These are phyloP conservation scores for Endotricha flammealis DNA, from an alignment of 2,888 invertebrate genomes.

Conservation along the genomic window DNA sequence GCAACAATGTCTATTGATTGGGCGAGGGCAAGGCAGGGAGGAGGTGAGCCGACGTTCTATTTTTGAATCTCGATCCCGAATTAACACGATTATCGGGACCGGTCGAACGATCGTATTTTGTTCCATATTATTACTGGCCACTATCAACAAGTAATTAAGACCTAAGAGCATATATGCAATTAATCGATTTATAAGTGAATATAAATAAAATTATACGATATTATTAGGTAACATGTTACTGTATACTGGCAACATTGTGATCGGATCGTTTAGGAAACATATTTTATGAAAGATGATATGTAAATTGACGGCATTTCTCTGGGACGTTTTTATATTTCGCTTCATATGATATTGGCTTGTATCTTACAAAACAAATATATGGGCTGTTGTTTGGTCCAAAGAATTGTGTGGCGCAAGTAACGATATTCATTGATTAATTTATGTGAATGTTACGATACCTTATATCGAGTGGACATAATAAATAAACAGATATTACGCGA, in stretches of 20 bases:
- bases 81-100: slow-evolving; percentile 34
- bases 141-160: slow-evolving; percentile 27
- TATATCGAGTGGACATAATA: no score
- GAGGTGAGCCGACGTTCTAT: slow-evolving; percentile 43
- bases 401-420: slow-evolving; percentile 7
- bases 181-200: slow-evolving; percentile 20
- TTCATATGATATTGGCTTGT: slow-evolving; percentile 8
- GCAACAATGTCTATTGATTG: slow-evolving; percentile 61
- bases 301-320: slow-evolving; percentile 17
- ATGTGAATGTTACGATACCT: slow-evolving; percentile 24
- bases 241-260: slow-evolving; percentile 21
- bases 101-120: slow-evolving; percentile 34
- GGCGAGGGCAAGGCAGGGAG: slow-evolving; percentile 35
- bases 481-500: no score
- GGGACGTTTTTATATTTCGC: slow-evolving; percentile 25
- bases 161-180: slow-evolving; percentile 9
- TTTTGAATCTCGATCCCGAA: slow-evolving; percentile 44
- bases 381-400: background rate
- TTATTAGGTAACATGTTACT: background rate
- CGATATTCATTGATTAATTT: slow-evolving; percentile 22
- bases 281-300: slow-evolving; percentile 26
- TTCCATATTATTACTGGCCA: slow-evolving; percentile 25
- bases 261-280: slow-evolving; percentile 23
- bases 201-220: background rate
- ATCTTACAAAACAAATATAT: slow-evolving; percentile 2